Percentiles rank a stretch among this genome's conserved stretches.
Conservation (phyloP, 2,797 vertebrate genomes). For the Megalops cyprinoides region DNA sequence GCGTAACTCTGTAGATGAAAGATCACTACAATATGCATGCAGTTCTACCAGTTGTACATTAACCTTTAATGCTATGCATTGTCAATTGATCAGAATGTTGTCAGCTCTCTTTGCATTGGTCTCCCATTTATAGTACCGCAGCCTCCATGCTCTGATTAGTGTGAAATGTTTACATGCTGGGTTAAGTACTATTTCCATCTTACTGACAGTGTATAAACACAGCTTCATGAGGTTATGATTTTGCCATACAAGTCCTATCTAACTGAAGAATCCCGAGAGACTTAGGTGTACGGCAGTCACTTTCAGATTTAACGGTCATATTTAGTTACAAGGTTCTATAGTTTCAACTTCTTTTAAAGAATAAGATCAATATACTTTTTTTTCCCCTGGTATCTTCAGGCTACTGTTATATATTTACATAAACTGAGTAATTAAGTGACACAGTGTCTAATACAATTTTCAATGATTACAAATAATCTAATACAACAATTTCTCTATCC, state of each 20-base stretch:
- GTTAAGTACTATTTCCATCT: conserved; percentile 55
- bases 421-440: conserved; percentile 56
- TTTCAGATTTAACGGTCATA: conserved; percentile 51
- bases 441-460: conserved; percentile 48
- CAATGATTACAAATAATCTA: conserved; percentile 55
- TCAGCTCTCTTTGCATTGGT: conserved; percentile 60
- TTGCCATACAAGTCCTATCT: conserved; percentile 58
- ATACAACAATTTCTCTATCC: conserved; percentile 49
- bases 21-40: conserved; percentile 60
- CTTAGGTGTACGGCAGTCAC: conserved; percentile 61
- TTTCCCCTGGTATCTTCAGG: conserved; percentile 59
- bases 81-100: conserved; percentile 68
- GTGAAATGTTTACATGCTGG: conserved; percentile 69
- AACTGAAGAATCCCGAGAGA: conserved; percentile 51
- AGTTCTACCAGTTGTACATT: conserved; percentile 60
- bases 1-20: conserved; percentile 70
- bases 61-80: conserved; percentile 53
- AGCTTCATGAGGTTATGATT: conserved; percentile 64
- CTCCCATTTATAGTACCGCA: conserved; percentile 62
- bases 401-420: conserved; percentile 62
- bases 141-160: conserved; percentile 10
- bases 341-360: too few species aligned
- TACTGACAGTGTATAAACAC: conserved; percentile 61
- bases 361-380: conserved; percentile 59
- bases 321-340: conserved; percentile 65